Conservation (phyloP, 2,113 vertebrate genomes). For the Zootoca vivipara region DNA sequence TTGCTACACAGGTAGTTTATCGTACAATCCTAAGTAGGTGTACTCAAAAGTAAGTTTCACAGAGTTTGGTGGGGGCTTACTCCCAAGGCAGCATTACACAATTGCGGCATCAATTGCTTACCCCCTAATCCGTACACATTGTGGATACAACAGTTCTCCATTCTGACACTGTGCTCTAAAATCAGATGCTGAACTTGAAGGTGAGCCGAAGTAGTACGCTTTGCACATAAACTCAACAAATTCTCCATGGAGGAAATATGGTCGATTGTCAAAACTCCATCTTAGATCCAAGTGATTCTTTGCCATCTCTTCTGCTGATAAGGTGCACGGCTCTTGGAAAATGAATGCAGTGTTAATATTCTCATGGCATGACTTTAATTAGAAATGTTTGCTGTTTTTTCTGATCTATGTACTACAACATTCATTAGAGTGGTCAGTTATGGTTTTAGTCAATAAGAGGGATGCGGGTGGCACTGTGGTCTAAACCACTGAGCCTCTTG, state of each 20-base stretch:
- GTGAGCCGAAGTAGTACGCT: slow-evolving; percentile 43
- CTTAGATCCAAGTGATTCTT: slow-evolving; percentile 74
- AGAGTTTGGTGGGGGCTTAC: neutral
- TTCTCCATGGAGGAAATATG: slow-evolving; percentile 75
- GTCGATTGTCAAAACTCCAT: slow-evolving; percentile 67
- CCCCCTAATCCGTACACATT: slow-evolving; percentile 56
- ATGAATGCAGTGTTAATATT: slow-evolving; percentile 6
- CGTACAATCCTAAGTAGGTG: too few relatives aligned
- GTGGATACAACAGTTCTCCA: slow-evolving; percentile 71
- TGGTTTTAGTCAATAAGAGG: neutral
- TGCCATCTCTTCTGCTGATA: slow-evolving; percentile 75
- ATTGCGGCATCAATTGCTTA: slow-evolving; percentile 30
- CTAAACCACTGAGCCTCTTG: too few relatives aligned
- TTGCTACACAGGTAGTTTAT: neutral
- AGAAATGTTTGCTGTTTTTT: neutral
- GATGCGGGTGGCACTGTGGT: neutral
- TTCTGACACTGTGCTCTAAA: slow-evolving; percentile 72
- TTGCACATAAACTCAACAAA: slow-evolving; percentile 76
- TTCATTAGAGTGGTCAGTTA: neutral
- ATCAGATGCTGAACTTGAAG: slow-evolving; percentile 50
- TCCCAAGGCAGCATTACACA: too few relatives aligned
- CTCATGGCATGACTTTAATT: neutral
- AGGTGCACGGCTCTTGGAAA: slow-evolving; percentile 73
- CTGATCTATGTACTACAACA: neutral
- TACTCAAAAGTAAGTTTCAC: too few relatives aligned